Evolutionary conservation across 2,888 invertebrate species (phyloP).

Genomic region (Napeogenes sylphis): DNA sequence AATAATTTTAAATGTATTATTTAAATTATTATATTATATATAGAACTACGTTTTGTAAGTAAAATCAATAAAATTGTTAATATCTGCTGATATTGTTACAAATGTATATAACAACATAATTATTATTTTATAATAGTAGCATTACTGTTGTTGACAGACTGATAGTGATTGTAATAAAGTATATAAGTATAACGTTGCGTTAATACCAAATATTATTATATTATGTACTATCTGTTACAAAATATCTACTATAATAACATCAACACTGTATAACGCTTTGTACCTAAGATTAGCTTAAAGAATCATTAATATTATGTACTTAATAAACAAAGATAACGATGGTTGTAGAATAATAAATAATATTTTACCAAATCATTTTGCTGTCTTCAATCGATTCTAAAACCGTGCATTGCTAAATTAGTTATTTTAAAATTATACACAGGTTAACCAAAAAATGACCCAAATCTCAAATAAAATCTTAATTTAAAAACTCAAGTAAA

Average conservation of each 20-base stretch:
- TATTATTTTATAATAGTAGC: slow-evolving; percentile 33
- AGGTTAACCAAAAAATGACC: too few species aligned
- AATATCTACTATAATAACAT: slow-evolving; percentile 2
- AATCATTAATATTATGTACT: neutral
- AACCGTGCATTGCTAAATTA: too few species aligned
- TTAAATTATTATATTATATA: neutral
- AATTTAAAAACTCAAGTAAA: neutral
- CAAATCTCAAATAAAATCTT: too few species aligned
- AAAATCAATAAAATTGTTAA: neutral
- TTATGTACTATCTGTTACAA: slow-evolving; percentile 8
- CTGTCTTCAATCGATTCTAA: too few species aligned
- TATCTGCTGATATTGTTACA: slow-evolving; percentile 1
- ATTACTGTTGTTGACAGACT: slow-evolving; percentile 64
- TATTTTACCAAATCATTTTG: neutral
- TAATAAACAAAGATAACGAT: neutral
- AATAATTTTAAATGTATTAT: neutral
- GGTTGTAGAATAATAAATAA: neutral
- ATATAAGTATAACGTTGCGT: slow-evolving; percentile 22
- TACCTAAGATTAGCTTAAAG: neutral
- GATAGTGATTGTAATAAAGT: slow-evolving; percentile 57
- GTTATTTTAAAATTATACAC: too few species aligned
- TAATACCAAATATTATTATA: slow-evolving; percentile 6
- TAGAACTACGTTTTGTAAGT: neutral
- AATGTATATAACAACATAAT: slow-evolving; percentile 16
- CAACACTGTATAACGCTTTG: neutral